These are phyloP conservation scores for Buceros bicornis DNA, from an alignment of 2,797 vertebrate genomes.

Conservation along the genomic window DNA sequence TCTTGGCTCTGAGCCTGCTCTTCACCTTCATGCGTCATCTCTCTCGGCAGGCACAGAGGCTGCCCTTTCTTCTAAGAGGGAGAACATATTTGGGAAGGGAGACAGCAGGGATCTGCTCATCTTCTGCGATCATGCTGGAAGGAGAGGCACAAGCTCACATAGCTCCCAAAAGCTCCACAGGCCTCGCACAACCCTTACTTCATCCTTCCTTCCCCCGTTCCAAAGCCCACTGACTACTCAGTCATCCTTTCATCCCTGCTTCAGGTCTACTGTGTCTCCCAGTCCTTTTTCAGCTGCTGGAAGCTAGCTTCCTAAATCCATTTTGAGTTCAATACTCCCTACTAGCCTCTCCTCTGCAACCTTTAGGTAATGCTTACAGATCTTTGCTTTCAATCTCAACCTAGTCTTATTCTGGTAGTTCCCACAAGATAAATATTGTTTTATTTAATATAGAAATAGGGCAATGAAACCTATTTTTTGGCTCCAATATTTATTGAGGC, in stretches of 20 bases:
- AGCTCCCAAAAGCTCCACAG: background rate
- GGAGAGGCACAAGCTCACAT: background rate
- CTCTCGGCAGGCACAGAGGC: background rate
- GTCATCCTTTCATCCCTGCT: background rate
- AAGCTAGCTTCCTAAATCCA: background rate
- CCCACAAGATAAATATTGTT: background rate
- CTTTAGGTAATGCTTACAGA: background rate
- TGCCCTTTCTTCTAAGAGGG: background rate
- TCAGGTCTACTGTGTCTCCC: background rate
- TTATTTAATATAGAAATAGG: background rate
- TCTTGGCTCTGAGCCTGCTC: background rate
- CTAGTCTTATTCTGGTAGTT: background rate
- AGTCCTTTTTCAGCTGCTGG: background rate
- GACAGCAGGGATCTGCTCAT: background rate
- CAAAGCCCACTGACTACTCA: rapidly evolving
- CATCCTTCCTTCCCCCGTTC: background rate
- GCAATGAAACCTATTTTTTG: background rate
- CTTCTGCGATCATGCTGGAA: background rate
- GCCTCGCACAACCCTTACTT: background rate
- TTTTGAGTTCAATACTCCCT: background rate
- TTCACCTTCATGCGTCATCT: background rate
- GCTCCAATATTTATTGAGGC: background rate
- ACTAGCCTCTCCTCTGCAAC: background rate
- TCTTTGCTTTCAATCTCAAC: background rate
- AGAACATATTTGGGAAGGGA: background rate